Conservation (phyloP, 2,888 invertebrate species). For the Adela reaumurella region DNA sequence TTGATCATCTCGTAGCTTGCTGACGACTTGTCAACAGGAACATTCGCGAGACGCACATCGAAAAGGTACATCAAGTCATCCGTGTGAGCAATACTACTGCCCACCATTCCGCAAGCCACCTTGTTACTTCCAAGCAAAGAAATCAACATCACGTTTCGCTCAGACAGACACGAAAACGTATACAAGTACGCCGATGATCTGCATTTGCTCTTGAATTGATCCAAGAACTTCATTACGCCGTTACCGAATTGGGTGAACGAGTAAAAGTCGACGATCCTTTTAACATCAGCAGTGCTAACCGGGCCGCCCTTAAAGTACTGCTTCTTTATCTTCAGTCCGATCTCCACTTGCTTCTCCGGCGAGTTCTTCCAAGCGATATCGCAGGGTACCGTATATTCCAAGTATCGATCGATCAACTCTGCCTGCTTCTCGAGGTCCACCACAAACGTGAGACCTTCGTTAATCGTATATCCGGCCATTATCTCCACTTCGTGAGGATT, state of each 20-base stretch:
- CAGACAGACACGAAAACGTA: conserved; percentile 25
- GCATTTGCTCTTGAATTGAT: background rate
- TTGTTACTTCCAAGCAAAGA: conserved; percentile 13
- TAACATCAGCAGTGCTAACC: conserved; percentile 5
- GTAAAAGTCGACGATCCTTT: background rate
- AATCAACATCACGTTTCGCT: conserved; percentile 21
- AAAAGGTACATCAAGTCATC: conserved; percentile 30
- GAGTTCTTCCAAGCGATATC: conserved; percentile 9
- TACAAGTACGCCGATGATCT: conserved; percentile 19
- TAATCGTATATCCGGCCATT: conserved; percentile 65
- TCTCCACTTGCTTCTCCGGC: conserved; percentile 16
- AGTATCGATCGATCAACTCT: conserved; percentile 4
- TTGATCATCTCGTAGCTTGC: conserved; percentile 22
- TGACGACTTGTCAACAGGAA: conserved; percentile 16
- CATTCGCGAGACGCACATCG: conserved; percentile 12
- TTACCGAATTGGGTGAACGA: background rate
- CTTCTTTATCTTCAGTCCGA: conserved; percentile 20
- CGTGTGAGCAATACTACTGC: conserved; percentile 20
- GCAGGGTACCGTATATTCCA: conserved; percentile 6
- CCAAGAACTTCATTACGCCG: background rate
- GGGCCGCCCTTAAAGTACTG: conserved; percentile 22
- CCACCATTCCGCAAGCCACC: conserved; percentile 12
- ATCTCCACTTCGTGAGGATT: conserved; percentile 49
- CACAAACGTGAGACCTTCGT: conserved; percentile 48
- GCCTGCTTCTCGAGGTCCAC: background rate